Evolutionary conservation across 2,797 vertebrate species (phyloP).

Genomic region (Microcaecilia unicolor): DNA sequence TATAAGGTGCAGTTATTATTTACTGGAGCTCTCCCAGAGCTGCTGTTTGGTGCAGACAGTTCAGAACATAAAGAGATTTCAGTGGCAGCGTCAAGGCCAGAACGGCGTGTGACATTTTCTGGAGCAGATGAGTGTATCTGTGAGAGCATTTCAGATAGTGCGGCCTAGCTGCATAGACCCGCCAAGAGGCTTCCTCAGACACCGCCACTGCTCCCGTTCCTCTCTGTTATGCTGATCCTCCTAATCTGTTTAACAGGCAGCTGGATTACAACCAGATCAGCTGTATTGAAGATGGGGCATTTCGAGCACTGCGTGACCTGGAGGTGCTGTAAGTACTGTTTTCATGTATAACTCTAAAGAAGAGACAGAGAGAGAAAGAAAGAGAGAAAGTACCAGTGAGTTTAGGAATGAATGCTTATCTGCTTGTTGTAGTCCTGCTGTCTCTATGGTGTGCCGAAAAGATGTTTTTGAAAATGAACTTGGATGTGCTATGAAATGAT

Average conservation of each 20-base stretch:
- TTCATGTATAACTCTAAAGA: constrained; percentile 18
- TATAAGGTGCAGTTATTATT: constrained; percentile 79
- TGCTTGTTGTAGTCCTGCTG: constrained; percentile 14
- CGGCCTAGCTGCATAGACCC: constrained; percentile 13
- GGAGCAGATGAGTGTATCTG: constrained; percentile 3
- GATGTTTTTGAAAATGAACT: constrained; percentile 22
- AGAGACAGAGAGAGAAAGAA: no score
- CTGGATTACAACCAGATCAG: constrained; percentile 99
- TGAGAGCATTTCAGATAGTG: neutral
- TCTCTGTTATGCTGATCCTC: constrained; percentile 37
- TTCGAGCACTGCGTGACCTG: constrained; percentile 91
- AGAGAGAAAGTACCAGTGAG: constrained; percentile 16
- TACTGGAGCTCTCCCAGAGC: constrained; percentile 59
- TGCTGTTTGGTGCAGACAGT: constrained; percentile 52
- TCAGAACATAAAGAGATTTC: constrained; percentile 59
- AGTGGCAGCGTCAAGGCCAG: constrained; percentile 40
- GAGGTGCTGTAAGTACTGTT: constrained; percentile 93
- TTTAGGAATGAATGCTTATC: constrained; percentile 33
- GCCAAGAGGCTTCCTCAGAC: constrained; percentile 14
- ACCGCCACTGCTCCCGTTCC: neutral
- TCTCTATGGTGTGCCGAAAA: constrained; percentile 23
- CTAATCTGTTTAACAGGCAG: constrained; percentile 77
- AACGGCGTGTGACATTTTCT: constrained; percentile 28
- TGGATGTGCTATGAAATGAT: neutral
- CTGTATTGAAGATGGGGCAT: constrained; percentile 96